Conservation (phyloP, 2,797 vertebrate species). For the Hipposideros larvatus region DNA sequence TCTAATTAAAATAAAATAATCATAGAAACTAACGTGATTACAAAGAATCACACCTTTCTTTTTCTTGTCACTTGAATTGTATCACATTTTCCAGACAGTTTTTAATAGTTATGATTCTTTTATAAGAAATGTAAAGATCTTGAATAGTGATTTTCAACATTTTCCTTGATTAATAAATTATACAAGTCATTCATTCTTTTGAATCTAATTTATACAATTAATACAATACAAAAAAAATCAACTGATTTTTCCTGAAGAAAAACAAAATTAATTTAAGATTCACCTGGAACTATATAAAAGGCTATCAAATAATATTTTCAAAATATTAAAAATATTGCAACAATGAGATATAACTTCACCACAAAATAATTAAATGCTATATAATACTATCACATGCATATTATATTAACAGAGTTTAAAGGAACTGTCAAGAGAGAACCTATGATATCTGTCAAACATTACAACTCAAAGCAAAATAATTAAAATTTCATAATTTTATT, state of each 20-base stretch:
- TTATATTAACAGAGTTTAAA: not conserved
- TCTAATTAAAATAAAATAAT: not conserved
- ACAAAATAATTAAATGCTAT: not conserved
- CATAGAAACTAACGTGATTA: not conserved
- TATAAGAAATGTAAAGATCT: too few species aligned
- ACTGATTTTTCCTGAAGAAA: not conserved
- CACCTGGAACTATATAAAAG: not conserved
- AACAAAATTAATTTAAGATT: not conserved
- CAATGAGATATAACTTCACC: not conserved
- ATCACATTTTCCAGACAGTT: not conserved
- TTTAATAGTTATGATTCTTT: too few species aligned
- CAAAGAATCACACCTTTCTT: not conserved
- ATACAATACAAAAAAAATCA: not conserved
- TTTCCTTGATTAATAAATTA: not conserved
- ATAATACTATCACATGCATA: not conserved
- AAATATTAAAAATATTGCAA: slow-evolving; percentile 16
- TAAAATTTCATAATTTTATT: not conserved
- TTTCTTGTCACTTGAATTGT: not conserved
- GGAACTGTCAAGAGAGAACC: not conserved
- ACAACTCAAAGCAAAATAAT: not conserved
- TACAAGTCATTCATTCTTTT: not conserved
- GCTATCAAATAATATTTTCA: not conserved
- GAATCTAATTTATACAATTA: not conserved
- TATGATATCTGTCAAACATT: not conserved
- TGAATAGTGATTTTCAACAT: not conserved